Conservation (phyloP, 2,888 invertebrate species). For the Andrena hattorfiana region DNA sequence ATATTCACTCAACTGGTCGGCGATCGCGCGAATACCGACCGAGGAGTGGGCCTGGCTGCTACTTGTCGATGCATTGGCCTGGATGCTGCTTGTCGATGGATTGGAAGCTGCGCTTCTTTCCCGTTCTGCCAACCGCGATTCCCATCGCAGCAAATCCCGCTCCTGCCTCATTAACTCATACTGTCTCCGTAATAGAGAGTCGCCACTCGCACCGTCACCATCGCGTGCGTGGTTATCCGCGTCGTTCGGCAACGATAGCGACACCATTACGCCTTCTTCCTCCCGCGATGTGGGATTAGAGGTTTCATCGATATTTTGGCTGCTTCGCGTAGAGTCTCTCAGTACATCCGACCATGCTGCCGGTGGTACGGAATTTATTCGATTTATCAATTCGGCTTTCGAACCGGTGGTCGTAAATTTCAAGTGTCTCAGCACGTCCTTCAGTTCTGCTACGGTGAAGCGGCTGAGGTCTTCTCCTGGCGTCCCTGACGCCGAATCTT, state of each 20-base stretch:
- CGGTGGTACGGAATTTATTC: background rate
- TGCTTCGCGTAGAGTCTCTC: background rate
- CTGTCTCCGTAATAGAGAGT: background rate
- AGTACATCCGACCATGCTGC: background rate
- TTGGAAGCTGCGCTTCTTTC: conserved; percentile 5
- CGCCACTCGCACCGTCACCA: background rate
- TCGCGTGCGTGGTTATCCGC: background rate
- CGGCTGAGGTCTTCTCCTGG: background rate
- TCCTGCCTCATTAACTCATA: conserved; percentile 5
- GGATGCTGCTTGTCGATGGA: background rate
- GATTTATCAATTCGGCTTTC: background rate
- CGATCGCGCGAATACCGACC: conserved; percentile 5
- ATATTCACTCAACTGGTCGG: background rate
- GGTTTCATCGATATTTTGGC: no score
- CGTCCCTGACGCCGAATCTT: background rate
- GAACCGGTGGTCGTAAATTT: background rate
- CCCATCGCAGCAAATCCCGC: background rate
- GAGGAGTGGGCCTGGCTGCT: background rate
- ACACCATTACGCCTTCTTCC: background rate
- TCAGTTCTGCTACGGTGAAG: background rate
- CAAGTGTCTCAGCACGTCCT: background rate
- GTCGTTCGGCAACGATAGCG: background rate
- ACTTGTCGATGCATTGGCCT: background rate
- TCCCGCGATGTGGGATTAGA: background rate
- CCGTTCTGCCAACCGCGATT: background rate